These are phyloP conservation scores for Fringilla coelebs DNA, from an alignment of 2,797 vertebrate genomes.

Conservation along the genomic window DNA sequence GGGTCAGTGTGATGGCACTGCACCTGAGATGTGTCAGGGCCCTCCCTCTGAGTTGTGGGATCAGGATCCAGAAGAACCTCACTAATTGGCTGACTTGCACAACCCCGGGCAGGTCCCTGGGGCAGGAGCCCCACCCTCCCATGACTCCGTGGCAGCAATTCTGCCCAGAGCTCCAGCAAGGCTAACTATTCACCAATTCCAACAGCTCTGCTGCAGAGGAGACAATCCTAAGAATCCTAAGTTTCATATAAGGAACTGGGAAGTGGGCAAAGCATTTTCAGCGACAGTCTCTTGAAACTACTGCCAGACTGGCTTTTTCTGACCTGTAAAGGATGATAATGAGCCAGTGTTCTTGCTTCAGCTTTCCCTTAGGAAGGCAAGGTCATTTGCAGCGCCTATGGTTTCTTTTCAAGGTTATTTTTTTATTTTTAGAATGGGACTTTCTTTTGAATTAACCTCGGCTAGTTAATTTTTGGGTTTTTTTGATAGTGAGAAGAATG, in stretches of 20 bases:
- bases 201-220: background rate
- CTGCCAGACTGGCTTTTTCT: background rate
- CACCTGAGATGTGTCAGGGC: background rate
- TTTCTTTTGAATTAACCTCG: background rate
- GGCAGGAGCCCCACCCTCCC: background rate
- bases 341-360: background rate
- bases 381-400: background rate
- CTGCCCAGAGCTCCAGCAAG: background rate
- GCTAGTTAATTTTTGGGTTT: background rate
- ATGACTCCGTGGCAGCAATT: rapidly evolving
- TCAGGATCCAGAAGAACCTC: constrained; percentile 56
- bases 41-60: background rate
- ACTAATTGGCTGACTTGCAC: background rate
- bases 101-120: background rate
- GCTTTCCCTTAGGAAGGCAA: background rate
- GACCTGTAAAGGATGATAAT: background rate
- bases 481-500: background rate
- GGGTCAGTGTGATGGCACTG: background rate
- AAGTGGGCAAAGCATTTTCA: background rate
- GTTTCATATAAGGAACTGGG: background rate
- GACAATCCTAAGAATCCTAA: background rate
- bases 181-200: background rate
- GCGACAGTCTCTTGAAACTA: background rate
- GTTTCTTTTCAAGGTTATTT: background rate
- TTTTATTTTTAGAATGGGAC: background rate